Percentiles rank a stretch among this genome's conserved stretches.
Conservation (phyloP, 1,140 invertebrate species). For the Cheumatopsyche charites region DNA sequence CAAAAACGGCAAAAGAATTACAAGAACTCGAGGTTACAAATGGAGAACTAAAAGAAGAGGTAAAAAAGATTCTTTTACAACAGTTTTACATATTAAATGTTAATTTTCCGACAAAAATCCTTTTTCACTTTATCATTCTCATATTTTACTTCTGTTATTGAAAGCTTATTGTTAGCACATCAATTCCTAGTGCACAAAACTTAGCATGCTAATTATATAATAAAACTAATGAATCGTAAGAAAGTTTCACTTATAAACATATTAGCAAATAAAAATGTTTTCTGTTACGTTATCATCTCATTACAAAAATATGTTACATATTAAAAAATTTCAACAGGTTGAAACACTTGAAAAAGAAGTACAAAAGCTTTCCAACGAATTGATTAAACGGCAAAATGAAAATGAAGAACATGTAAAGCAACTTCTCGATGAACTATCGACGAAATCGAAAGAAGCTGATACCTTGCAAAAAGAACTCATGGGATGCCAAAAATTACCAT, state of each 20-base stretch:
- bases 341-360: slow-evolving; percentile 62
- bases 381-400: slow-evolving; percentile 57
- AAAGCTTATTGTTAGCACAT: too few species aligned
- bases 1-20: slow-evolving; percentile 60
- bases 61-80: slow-evolving; percentile 47
- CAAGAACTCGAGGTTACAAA: slow-evolving; percentile 66
- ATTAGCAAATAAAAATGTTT: too few species aligned
- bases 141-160: too few species aligned
- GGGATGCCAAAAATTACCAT: slow-evolving; percentile 53
- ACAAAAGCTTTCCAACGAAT: slow-evolving; percentile 56
- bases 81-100: too few species aligned
- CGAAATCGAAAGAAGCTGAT: slow-evolving; percentile 60
- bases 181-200: too few species aligned
- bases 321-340: slow-evolving; percentile 51
- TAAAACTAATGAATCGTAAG: too few species aligned
- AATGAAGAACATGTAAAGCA: slow-evolving; percentile 60
- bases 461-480: slow-evolving; percentile 57
- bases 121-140: too few species aligned
- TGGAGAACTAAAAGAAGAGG: slow-evolving; percentile 65
- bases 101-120: too few species aligned
- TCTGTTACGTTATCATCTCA: too few species aligned
- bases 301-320: slow-evolving; percentile 15
- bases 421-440: slow-evolving; percentile 58
- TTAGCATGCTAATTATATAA: too few species aligned
- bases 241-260: too few species aligned